These are phyloP conservation scores for Aproaerema taeniolella DNA, from an alignment of 2,888 invertebrate genomes.

Conservation along the genomic window DNA sequence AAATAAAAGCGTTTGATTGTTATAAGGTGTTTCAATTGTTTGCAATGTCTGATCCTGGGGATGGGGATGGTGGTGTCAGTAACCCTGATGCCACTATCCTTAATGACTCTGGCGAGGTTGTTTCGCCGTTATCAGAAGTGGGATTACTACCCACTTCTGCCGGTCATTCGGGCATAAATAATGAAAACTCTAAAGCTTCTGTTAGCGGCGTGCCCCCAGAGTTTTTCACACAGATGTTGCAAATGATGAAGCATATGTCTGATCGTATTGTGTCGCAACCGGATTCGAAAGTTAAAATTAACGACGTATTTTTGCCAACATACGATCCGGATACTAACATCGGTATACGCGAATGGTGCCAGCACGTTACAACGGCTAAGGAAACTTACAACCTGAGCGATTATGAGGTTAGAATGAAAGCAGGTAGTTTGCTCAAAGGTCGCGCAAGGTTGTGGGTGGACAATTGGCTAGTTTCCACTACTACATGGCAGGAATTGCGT, in stretches of 20 bases:
- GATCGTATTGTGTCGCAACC: conserved; percentile 19
- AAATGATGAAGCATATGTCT: conserved; percentile 26
- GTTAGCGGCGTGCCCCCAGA: conserved; percentile 16
- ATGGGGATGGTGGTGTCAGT: neutral
- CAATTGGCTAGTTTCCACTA: conserved; percentile 26
- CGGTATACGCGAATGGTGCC: conserved; percentile 27
- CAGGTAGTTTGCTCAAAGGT: conserved; percentile 25
- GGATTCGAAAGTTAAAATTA: conserved; percentile 22
- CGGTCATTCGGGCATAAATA: conserved; percentile 7
- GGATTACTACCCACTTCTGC: conserved; percentile 15
- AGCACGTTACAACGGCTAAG: conserved; percentile 23
- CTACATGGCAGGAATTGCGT: conserved; percentile 25
- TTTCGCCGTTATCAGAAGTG: conserved; percentile 14
- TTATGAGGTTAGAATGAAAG: conserved; percentile 28
- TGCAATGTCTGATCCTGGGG: neutral
- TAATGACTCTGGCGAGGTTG: neutral
- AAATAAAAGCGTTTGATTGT: too few species aligned
- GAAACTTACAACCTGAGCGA: conserved; percentile 24
- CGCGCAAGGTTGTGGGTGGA: conserved; percentile 29
- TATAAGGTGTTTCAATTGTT: neutral
- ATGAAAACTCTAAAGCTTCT: conserved; percentile 6
- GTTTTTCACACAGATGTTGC: conserved; percentile 24
- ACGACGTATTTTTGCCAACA: conserved; percentile 25
- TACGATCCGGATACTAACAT: conserved; percentile 26
- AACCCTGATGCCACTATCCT: neutral